These are phyloP conservation scores for Globodera rostochiensis DNA, from an alignment of 1,140 invertebrate genomes.

Conservation along the genomic window DNA sequence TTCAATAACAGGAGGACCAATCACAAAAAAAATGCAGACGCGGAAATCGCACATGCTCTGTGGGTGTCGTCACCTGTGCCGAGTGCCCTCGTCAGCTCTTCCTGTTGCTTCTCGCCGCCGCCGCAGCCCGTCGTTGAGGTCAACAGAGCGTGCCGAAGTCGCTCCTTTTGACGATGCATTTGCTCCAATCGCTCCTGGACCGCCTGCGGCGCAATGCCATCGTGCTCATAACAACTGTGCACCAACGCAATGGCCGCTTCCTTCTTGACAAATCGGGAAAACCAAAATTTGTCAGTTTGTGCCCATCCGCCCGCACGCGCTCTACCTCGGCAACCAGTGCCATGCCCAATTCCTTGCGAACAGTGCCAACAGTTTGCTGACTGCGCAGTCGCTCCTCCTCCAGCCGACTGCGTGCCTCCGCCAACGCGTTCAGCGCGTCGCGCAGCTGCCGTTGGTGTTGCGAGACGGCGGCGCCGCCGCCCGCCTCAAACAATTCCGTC, in stretches of 20 bases:
- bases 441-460: constrained; percentile 18
- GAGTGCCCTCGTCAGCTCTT: background rate
- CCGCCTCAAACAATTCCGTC: constrained; percentile 43
- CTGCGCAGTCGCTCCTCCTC: constrained; percentile 44
- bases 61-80: background rate
- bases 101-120: background rate
- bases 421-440: constrained; percentile 28
- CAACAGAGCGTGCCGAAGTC: constrained; percentile 45
- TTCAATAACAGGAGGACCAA: background rate
- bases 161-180: constrained; percentile 48
- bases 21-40: no score
- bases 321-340: constrained; percentile 39
- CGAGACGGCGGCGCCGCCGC: constrained; percentile 7
- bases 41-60: background rate
- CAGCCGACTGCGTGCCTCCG: constrained; percentile 35
- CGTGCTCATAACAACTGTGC: background rate
- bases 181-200: constrained; percentile 48
- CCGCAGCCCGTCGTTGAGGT: constrained; percentile 28
- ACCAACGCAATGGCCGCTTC: constrained; percentile 27
- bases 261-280: constrained; percentile 19
- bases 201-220: constrained; percentile 36
- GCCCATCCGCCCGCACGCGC: background rate
- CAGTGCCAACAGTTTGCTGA: constrained; percentile 37
- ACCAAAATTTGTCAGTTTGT: no score
- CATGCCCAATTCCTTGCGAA: constrained; percentile 52